Conservation (phyloP, 1,140 invertebrate genomes). For the Sarcophaga bullata region DNA sequence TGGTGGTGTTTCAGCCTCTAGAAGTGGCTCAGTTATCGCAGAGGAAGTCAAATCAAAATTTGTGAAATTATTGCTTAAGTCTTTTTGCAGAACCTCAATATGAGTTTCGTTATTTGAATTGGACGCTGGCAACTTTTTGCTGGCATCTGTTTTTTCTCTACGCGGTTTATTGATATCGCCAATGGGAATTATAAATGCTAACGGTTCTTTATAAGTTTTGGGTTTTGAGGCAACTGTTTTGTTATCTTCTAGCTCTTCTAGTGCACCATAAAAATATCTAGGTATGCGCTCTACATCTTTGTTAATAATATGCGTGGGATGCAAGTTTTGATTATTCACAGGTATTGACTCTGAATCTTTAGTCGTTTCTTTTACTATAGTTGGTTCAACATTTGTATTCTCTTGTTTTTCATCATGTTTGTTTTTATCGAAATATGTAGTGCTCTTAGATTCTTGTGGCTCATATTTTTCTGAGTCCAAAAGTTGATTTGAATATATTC, state of each 20-base stretch:
- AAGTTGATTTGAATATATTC: too few relatives aligned
- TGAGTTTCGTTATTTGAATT: background rate
- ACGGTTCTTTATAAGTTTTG: background rate
- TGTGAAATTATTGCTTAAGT: background rate
- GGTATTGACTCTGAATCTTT: background rate
- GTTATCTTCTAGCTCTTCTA: background rate
- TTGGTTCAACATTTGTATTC: background rate
- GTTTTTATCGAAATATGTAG: too few relatives aligned
- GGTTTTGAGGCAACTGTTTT: background rate
- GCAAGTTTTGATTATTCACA: background rate
- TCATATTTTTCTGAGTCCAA: too few relatives aligned
- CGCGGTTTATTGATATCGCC: background rate
- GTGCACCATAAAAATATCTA: conserved; percentile 25
- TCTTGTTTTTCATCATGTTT: background rate
- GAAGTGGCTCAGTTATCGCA: background rate
- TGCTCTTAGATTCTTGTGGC: too few relatives aligned
- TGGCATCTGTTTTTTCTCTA: too few relatives aligned
- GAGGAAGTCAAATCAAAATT: background rate
- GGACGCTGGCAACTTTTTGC: background rate
- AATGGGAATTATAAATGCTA: background rate
- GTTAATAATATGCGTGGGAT: background rate
- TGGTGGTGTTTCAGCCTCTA: conserved; percentile 27
- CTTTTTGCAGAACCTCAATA: too few relatives aligned
- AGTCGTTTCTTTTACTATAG: background rate
- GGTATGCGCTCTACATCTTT: conserved; percentile 13